These are phyloP conservation scores for Patella pellucida DNA, from an alignment of 2,888 invertebrate genomes.

Conservation along the genomic window DNA sequence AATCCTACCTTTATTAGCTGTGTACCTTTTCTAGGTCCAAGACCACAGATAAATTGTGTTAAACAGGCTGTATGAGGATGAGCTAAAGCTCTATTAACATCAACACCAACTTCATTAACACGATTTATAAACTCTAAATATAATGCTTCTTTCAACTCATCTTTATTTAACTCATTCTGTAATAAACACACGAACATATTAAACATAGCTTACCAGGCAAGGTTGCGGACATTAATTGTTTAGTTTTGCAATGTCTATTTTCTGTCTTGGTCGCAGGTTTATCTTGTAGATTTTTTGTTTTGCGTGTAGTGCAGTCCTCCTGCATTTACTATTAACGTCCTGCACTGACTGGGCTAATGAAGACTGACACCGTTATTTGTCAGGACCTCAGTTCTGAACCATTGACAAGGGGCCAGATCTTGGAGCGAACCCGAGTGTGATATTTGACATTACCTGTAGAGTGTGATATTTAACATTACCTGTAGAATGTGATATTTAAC, in stretches of 20 bases:
- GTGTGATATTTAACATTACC: conserved; percentile 78
- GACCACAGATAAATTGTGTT: conserved; percentile 96
- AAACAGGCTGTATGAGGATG: conserved; percentile 87
- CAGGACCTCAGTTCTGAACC: too few species aligned
- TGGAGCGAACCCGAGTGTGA: too few species aligned
- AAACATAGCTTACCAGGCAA: too few species aligned
- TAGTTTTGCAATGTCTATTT: too few species aligned
- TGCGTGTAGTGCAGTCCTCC: too few species aligned
- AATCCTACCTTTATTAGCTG: conserved; percentile 69
- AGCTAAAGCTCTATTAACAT: conserved; percentile 92
- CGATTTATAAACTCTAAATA: conserved; percentile 91
- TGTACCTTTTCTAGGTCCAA: conserved; percentile 92
- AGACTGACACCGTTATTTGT: too few species aligned
- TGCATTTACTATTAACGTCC: too few species aligned
- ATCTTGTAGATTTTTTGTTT: too few species aligned
- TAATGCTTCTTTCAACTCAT: conserved; percentile 87
- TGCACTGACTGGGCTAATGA: too few species aligned
- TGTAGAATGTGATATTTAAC: conserved; percentile 89
- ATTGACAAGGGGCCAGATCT: too few species aligned
- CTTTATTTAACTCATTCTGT: conserved; percentile 78
- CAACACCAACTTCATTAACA: conserved; percentile 98
- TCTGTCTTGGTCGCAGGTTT: too few species aligned
- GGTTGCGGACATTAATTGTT: too few species aligned
- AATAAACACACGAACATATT: conserved; percentile 13
- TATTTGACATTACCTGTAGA: conserved; percentile 74